A percentile compares a stretch with the other conserved stretches of the same genome.
Evolutionary conservation across 2,797 vertebrate species (phyloP).

Genomic region (Coracias cyanogaster): DNA sequence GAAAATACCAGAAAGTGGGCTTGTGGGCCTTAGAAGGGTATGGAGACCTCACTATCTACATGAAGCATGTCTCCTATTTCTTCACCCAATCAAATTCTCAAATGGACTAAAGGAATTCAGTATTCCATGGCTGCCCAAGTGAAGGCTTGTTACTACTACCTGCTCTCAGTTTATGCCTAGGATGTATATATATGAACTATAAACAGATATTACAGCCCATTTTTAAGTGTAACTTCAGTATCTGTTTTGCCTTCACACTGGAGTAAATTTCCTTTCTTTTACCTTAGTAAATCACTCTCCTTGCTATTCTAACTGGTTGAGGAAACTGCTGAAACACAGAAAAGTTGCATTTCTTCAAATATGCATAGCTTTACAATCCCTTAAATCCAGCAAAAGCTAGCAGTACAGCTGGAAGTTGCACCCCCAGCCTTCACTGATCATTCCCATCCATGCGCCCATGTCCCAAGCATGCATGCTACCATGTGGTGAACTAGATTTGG

Average conservation of each 20-base stretch:
- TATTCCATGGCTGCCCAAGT: background rate
- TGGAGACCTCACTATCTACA: background rate
- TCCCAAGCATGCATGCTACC: background rate
- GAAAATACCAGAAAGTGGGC: background rate
- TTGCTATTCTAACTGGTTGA: constrained; percentile 32
- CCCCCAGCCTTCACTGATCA: background rate
- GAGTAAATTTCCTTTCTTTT: background rate
- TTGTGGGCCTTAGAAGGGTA: background rate
- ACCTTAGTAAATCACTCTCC: background rate
- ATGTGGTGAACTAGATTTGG: background rate
- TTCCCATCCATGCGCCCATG: background rate
- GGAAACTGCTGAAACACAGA: constrained; percentile 30
- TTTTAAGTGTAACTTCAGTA: background rate
- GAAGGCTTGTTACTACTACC: background rate
- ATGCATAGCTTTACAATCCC: background rate
- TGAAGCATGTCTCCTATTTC: background rate
- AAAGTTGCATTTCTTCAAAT: background rate
- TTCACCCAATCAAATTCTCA: background rate
- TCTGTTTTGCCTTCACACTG: background rate
- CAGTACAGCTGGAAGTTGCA: background rate
- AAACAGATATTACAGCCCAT: background rate
- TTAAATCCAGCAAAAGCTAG: background rate
- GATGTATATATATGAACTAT: background rate
- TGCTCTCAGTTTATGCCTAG: background rate
- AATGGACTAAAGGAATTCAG: background rate